phyloP scores from a whole-genome alignment of 2,888 invertebrate genomes.

The Danaus chrysippus region DNA sequence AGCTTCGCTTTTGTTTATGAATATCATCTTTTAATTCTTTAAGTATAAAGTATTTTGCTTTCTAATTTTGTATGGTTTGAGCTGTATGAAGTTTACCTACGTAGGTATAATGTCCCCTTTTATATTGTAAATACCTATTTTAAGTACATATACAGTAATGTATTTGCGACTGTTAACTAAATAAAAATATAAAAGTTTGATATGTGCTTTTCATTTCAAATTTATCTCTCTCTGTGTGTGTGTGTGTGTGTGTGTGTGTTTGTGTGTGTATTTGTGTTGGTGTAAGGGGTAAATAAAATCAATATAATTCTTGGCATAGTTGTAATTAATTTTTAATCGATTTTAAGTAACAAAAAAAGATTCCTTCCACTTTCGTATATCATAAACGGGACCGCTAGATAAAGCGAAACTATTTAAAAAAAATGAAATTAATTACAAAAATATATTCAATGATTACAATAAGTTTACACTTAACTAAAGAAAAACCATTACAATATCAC shows the following conservation, averaged over 20 bases:
- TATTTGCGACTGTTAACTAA: constrained; percentile 75
- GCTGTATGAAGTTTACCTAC: constrained; percentile 73
- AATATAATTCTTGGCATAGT: constrained; percentile 73
- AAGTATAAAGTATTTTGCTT: constrained; percentile 58
- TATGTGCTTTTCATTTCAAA: constrained; percentile 14
- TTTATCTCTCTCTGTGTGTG: neutral
- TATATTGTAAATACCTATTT: constrained; percentile 73
- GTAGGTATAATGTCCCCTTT: constrained; percentile 72
- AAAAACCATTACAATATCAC: constrained; percentile 79
- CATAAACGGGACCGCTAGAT: constrained; percentile 72
- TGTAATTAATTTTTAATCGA: constrained; percentile 77
- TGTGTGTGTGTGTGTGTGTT: neutral
- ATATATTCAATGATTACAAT: constrained; percentile 70
- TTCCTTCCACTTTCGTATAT: constrained; percentile 70
- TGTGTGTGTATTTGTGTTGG: neutral
- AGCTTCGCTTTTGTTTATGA: constrained; percentile 23
- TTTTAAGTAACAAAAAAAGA: constrained; percentile 77
- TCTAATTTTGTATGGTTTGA: constrained; percentile 71
- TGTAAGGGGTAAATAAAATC: constrained; percentile 49
- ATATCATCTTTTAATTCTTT: constrained; percentile 47
- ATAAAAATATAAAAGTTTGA: constrained; percentile 51
- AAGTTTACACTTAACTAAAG: constrained; percentile 71
- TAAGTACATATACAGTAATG: constrained; percentile 70
- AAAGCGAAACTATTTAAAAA: constrained; percentile 64
- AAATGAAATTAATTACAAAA: constrained; percentile 76